Evolutionary conservation across 2,113 vertebrate genomes (phyloP).

Genomic region (Mixornis gularis): DNA sequence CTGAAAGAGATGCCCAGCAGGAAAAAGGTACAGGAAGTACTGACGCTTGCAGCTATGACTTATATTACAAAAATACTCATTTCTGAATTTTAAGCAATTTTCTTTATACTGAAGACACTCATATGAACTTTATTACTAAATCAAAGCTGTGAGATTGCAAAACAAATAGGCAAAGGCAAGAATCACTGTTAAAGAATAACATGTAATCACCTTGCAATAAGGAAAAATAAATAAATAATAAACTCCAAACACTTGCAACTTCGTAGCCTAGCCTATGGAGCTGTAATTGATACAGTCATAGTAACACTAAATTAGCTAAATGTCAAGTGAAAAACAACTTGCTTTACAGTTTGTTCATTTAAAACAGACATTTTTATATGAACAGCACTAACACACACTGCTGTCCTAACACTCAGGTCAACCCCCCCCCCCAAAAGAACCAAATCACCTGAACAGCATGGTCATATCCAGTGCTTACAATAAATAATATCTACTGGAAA

Average conservation of each 20-base stretch:
- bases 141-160: background rate
- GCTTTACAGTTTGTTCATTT: background rate
- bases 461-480: background rate
- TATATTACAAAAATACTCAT: background rate
- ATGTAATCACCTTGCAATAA: background rate
- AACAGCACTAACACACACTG: background rate
- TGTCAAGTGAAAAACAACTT: background rate
- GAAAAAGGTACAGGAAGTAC: conserved; percentile 41
- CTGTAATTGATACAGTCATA: background rate
- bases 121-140: background rate
- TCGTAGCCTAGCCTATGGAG: background rate
- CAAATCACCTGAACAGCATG: background rate
- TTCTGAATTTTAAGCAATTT: conserved; percentile 17
- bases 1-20: conserved; percentile 51
- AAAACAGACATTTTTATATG: background rate
- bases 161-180: background rate
- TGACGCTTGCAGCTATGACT: background rate
- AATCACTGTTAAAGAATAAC: background rate
- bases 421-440: background rate
- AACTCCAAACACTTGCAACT: background rate
- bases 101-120: background rate
- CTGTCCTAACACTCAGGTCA: background rate
- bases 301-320: background rate
- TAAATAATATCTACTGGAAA: background rate
- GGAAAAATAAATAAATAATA: background rate